Evolutionary conservation across 2,113 vertebrate species (phyloP).

Genomic region (Micronycteris hirsuta): DNA sequence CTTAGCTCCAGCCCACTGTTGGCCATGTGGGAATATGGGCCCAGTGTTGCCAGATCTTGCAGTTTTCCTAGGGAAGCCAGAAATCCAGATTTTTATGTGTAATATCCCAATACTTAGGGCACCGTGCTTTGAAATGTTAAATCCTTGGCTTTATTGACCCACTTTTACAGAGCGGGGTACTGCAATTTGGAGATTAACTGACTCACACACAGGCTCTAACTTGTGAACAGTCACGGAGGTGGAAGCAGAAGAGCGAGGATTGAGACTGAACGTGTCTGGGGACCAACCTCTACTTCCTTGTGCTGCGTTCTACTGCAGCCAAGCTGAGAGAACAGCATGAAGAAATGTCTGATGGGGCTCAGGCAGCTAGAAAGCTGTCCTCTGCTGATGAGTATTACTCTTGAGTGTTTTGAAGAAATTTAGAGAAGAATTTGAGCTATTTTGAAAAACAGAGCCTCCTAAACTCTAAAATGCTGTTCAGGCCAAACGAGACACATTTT

Average conservation of each 20-base stretch:
- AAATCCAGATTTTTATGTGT: constrained; percentile 5
- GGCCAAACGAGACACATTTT: background rate
- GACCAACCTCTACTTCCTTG: background rate
- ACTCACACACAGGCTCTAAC: background rate
- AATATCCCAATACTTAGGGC: background rate
- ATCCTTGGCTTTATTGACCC: background rate
- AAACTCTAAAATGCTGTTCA: background rate
- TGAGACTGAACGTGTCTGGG: background rate
- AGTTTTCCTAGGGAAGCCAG: constrained; percentile 18
- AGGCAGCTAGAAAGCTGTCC: background rate
- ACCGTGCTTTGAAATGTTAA: background rate
- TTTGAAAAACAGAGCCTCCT: background rate
- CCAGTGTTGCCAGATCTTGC: background rate
- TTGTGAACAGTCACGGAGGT: background rate
- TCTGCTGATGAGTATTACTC: background rate
- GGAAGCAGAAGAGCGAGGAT: background rate
- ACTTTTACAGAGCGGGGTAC: background rate
- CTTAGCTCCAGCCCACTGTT: background rate
- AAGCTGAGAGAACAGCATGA: background rate
- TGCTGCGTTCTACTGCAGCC: background rate
- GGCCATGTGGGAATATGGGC: background rate
- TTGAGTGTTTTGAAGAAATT: background rate
- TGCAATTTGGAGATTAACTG: background rate
- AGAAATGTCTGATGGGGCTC: background rate
- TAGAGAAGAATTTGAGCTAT: background rate